Conservation (phyloP, 1,140 invertebrate species). For the Hylaeus volcanicus region DNA sequence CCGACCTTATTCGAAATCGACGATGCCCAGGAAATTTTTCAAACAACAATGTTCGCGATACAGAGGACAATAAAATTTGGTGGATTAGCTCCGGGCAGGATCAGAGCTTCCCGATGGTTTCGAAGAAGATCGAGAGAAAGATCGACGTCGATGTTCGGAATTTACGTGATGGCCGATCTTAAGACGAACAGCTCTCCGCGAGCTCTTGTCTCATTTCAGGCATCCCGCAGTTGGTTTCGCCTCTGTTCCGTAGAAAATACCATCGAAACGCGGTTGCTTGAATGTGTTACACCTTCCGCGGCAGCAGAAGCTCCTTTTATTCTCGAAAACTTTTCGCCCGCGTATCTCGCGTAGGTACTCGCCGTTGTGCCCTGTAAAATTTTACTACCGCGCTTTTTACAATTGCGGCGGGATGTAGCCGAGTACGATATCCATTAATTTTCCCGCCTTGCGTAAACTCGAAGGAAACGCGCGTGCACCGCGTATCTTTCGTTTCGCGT, state of each 20-base stretch:
- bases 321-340: constrained; percentile 40
- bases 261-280: constrained; percentile 53
- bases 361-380: constrained; percentile 19
- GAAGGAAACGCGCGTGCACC: constrained; percentile 32
- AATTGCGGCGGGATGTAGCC: constrained; percentile 18
- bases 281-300: constrained; percentile 33
- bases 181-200: constrained; percentile 39
- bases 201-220: constrained; percentile 58
- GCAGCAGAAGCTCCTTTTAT: constrained; percentile 40
- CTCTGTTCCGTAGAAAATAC: constrained; percentile 32
- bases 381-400: constrained; percentile 2
- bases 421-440: constrained; percentile 35
- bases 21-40: no score
- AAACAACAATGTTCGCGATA: no score
- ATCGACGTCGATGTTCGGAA: constrained; percentile 8
- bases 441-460: constrained; percentile 2
- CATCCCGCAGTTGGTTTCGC: constrained; percentile 38
- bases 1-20: no score
- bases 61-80: no score
- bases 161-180: constrained; percentile 48
- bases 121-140: neutral
- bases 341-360: constrained; percentile 18
- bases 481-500: constrained; percentile 23
- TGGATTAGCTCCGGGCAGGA: no score
- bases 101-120: neutral